Conservation (phyloP, 2,888 invertebrate genomes). For the Nebria brevicollis region DNA sequence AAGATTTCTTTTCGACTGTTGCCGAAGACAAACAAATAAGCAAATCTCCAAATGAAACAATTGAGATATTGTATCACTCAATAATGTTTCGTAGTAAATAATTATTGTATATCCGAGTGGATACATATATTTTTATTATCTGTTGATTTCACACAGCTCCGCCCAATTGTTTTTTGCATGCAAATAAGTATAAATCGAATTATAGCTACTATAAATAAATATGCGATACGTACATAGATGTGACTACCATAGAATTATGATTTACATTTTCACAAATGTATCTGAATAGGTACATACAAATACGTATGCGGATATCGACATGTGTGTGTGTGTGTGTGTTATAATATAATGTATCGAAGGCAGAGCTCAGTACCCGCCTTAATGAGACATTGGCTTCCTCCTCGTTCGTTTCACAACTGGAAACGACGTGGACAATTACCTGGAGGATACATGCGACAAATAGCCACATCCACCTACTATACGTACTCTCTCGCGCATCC, state of each 20-base stretch:
- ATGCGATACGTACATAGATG: too few species aligned
- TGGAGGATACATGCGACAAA: conserved; percentile 42
- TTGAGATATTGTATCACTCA: too few species aligned
- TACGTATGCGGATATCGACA: conserved; percentile 33
- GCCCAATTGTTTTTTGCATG: neutral
- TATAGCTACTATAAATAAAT: too few species aligned
- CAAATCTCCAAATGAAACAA: too few species aligned
- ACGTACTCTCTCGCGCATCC: conserved; percentile 29
- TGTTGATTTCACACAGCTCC: neutral
- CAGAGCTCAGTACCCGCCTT: conserved; percentile 58
- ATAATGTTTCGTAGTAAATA: neutral
- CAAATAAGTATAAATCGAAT: conserved; percentile 3
- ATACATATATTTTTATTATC: neutral
- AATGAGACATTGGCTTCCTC: conserved; percentile 58
- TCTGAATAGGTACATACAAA: neutral
- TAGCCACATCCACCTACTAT: conserved; percentile 43
- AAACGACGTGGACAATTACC: conserved; percentile 22
- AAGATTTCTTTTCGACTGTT: too few species aligned
- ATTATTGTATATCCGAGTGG: neutral
- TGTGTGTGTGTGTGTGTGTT: conserved; percentile 50
- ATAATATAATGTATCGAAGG: conserved; percentile 53
- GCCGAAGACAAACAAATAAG: too few species aligned
- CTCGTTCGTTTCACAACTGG: conserved; percentile 30
- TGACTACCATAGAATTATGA: neutral
- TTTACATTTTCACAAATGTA: neutral